Conservation (phyloP, 2,113 vertebrate species). For the Colossoma macropomum region DNA sequence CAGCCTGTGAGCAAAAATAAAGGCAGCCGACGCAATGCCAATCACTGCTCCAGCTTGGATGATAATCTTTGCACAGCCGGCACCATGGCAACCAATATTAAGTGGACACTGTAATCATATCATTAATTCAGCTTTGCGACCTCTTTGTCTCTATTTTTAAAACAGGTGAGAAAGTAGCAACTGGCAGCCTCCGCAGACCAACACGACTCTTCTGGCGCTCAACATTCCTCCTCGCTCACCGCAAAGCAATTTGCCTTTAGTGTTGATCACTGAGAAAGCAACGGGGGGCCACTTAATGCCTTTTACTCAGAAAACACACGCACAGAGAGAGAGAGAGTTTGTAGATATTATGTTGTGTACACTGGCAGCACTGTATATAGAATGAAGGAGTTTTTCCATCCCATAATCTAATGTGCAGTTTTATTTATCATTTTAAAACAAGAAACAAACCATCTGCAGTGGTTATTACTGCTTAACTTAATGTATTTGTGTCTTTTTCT, state of each 20-base stretch:
- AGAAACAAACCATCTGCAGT: neutral
- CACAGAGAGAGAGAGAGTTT: constrained; percentile 5
- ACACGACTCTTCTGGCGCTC: constrained; percentile 12
- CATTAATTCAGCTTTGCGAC: constrained; percentile 62
- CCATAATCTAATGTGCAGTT: neutral
- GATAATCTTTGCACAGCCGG: constrained; percentile 45
- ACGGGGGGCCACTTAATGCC: constrained; percentile 25
- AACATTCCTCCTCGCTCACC: neutral
- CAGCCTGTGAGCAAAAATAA: constrained; percentile 55
- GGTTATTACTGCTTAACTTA: neutral
- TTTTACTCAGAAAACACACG: constrained; percentile 33
- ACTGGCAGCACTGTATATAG: neutral
- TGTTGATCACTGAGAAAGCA: constrained; percentile 32
- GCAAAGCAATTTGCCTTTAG: constrained; percentile 16
- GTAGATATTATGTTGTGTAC: neutral
- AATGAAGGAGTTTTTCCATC: neutral
- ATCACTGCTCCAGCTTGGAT: constrained; percentile 43
- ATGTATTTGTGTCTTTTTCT: constrained; percentile 17
- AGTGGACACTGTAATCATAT: constrained; percentile 63
- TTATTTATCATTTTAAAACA: neutral
- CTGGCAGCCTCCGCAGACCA: constrained; percentile 9
- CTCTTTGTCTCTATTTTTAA: constrained; percentile 61
- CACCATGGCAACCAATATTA: constrained; percentile 63
- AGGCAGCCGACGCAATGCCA: constrained; percentile 50
- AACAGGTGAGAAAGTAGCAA: constrained; percentile 54